Percentiles rank a stretch among this genome's conserved stretches.
phyloP scores from a whole-genome alignment of 2,113 vertebrate genomes.

The Oryctolagus cuniculus region DNA sequence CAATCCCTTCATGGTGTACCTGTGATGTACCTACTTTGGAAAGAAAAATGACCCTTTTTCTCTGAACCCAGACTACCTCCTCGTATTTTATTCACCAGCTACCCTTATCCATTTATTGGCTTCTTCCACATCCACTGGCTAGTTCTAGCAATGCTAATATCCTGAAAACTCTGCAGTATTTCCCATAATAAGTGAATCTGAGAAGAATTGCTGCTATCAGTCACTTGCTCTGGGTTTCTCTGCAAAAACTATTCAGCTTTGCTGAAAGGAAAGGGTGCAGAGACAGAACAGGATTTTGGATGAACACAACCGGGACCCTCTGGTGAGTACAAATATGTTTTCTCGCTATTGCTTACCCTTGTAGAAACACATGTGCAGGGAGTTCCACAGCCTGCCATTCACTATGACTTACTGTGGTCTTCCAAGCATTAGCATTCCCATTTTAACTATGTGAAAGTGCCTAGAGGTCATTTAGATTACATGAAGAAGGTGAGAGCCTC shows the following conservation, averaged over 20 bases:
- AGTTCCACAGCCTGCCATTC: not conserved
- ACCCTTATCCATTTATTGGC: not conserved
- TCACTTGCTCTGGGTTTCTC: slow-evolving; percentile 20
- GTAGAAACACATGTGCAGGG: not conserved
- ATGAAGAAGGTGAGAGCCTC: not conserved
- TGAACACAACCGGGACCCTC: not conserved
- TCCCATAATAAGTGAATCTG: slow-evolving; percentile 42
- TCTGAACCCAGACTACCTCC: not conserved
- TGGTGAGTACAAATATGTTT: not conserved
- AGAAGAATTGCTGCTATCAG: slow-evolving; percentile 26
- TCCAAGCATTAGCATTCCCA: not conserved
- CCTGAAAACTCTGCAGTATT: slow-evolving; percentile 32
- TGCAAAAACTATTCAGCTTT: not conserved
- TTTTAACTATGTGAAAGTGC: not conserved
- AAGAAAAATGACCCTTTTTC: not conserved
- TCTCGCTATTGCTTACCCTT: not conserved
- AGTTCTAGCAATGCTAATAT: slow-evolving; percentile 30
- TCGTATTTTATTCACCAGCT: not conserved
- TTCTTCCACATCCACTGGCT: not conserved
- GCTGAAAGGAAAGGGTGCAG: not conserved
- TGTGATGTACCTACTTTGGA: not conserved
- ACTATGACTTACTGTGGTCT: not conserved
- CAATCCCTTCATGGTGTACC: not conserved
- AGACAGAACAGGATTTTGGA: not conserved
- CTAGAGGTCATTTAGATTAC: not conserved